These are phyloP conservation scores for Trematomus loennbergii DNA, from an alignment of 2,113 vertebrate genomes.

Conservation along the genomic window DNA sequence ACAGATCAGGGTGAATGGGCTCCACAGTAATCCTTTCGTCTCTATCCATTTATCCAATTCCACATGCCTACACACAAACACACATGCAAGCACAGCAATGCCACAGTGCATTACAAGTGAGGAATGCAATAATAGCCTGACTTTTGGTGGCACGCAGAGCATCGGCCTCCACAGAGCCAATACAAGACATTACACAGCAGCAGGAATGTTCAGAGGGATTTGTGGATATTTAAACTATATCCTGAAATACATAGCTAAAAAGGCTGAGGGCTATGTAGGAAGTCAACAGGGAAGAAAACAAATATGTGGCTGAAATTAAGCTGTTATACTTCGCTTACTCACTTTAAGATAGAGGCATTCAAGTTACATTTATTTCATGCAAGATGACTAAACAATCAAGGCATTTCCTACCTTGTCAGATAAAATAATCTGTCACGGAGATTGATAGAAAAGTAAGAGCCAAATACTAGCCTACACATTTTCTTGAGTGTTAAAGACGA, in stretches of 20 bases:
- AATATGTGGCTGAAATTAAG: background rate
- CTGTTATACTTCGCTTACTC: background rate
- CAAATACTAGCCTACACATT: background rate
- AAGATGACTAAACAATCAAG: background rate
- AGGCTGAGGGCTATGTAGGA: background rate
- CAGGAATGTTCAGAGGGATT: slow-evolving; percentile 5
- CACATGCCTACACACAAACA: slow-evolving; percentile 25
- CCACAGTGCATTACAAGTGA: slow-evolving; percentile 37
- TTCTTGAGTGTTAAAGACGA: no score
- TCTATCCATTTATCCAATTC: slow-evolving; percentile 52
- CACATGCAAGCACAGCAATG: slow-evolving; percentile 17
- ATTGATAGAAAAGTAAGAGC: background rate
- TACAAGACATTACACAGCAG: slow-evolving; percentile 27
- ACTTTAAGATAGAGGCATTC: background rate
- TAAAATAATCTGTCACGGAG: background rate
- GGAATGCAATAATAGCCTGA: slow-evolving; percentile 24
- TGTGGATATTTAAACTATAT: slow-evolving; percentile 34
- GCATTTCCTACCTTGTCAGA: background rate
- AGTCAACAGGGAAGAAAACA: background rate
- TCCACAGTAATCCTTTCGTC: slow-evolving; percentile 47
- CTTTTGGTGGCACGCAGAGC: slow-evolving; percentile 28
- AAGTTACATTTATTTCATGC: background rate
- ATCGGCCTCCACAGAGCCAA: slow-evolving; percentile 7
- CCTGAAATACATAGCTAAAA: slow-evolving; percentile 24
- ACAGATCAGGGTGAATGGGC: slow-evolving; percentile 28